Percentiles rank a stretch among this genome's conserved stretches.
phyloP scores from a whole-genome alignment of 2,797 vertebrate genomes.

The Chloroceryle amazona region DNA sequence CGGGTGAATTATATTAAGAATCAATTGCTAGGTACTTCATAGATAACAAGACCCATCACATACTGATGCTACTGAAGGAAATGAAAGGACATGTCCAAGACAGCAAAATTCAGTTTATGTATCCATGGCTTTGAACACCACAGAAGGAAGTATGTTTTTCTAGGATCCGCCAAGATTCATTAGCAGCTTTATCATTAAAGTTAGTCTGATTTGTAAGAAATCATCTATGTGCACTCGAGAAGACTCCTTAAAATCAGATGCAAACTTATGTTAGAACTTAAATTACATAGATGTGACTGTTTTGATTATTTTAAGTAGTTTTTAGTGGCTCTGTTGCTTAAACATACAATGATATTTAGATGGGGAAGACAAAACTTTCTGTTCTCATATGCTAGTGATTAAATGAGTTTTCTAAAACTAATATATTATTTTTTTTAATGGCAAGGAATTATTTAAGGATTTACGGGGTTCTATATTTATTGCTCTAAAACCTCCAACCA shows the following conservation, averaged over 20 bases:
- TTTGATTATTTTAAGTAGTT: neutral
- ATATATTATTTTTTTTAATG: neutral
- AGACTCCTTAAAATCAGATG: neutral
- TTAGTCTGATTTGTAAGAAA: neutral
- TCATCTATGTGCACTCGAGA: neutral
- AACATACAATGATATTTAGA: neutral
- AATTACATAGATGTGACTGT: neutral
- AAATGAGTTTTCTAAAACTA: neutral
- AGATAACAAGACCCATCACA: neutral
- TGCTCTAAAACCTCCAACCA: neutral
- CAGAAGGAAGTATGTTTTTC: neutral
- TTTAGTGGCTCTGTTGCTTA: neutral
- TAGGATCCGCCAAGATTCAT: neutral
- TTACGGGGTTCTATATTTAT: neutral
- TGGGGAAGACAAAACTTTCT: neutral
- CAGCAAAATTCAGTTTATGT: neutral
- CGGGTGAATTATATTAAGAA: neutral
- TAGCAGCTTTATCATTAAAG: neutral
- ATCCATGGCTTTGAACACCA: neutral
- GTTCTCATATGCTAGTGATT: neutral
- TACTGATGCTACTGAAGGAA: neutral
- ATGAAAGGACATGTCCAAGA: neutral
- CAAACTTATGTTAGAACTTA: neutral
- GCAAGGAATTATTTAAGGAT: neutral
- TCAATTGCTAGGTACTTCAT: neutral